Evolutionary conservation across 2,888 invertebrate genomes (phyloP).

Genomic region (Orthonevra nobilis): DNA sequence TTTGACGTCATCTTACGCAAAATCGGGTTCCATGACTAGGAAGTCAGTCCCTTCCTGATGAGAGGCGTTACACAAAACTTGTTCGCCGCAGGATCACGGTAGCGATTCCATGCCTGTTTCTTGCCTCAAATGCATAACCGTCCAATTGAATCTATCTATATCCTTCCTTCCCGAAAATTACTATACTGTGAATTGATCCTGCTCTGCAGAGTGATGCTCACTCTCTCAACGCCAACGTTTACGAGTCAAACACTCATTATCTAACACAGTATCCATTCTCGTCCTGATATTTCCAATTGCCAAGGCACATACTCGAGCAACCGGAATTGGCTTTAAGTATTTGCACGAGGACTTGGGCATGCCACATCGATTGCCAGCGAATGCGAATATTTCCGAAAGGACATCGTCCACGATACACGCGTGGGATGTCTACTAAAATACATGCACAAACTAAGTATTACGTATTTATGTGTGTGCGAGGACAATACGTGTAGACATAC

Average conservation of each 20-base stretch:
- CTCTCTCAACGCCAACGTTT: neutral
- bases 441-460: slow-evolving; percentile 2
- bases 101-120: too few species aligned
- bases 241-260: slow-evolving; percentile 41
- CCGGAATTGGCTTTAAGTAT: slow-evolving; percentile 30
- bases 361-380: slow-evolving; percentile 44
- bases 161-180: too few species aligned
- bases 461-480: neutral
- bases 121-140: too few species aligned
- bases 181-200: slow-evolving; percentile 22
- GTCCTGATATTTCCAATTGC: slow-evolving; percentile 37
- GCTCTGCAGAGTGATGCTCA: neutral
- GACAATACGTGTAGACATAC: slow-evolving; percentile 24
- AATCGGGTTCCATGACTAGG: too few species aligned
- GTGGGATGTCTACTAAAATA: neutral
- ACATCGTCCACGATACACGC: slow-evolving; percentile 11
- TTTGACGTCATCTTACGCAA: too few species aligned
- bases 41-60: too few species aligned
- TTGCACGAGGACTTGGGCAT: slow-evolving; percentile 16
- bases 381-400: slow-evolving; percentile 36
- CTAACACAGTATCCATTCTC: slow-evolving; percentile 50
- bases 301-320: neutral
- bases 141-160: too few species aligned
- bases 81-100: too few species aligned
- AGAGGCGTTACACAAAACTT: too few species aligned